phyloP scores from a whole-genome alignment of 2,797 vertebrate species.

The Peromyscus aztecus region DNA sequence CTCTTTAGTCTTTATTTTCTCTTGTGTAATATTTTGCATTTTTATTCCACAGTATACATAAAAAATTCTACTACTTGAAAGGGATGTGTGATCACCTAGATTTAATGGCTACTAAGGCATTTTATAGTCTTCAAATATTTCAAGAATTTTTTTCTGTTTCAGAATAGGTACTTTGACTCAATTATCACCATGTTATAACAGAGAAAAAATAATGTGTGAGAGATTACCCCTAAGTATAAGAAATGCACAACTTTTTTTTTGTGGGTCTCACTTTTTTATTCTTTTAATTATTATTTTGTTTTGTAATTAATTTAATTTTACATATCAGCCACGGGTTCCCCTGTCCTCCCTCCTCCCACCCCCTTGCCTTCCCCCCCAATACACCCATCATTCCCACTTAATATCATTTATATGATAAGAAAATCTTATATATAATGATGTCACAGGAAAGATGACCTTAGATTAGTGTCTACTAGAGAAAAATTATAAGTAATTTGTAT shows the following conservation, averaged over 20 bases:
- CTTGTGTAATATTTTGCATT: not conserved
- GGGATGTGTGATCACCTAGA: not conserved
- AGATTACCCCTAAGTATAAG: not conserved
- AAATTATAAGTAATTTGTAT: not conserved
- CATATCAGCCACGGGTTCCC: too few species aligned
- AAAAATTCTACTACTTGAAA: constrained; percentile 27
- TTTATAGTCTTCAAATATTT: constrained; percentile 5
- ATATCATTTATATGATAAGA: not conserved
- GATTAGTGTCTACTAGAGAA: not conserved
- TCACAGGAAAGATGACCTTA: not conserved
- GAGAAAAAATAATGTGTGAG: not conserved
- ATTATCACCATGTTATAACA: not conserved
- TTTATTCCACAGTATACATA: not conserved
- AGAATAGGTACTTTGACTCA: not conserved
- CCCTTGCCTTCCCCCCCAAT: too few species aligned
- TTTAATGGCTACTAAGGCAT: not conserved
- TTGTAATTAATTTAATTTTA: too few species aligned
- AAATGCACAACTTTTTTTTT: not conserved
- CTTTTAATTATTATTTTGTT: too few species aligned
- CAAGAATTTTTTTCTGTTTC: not conserved
- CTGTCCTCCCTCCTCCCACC: too few species aligned
- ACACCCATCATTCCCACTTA: not conserved
- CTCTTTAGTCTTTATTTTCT: not conserved
- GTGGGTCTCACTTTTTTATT: too few species aligned
- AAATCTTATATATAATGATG: not conserved